Conservation (phyloP, 2,113 vertebrate genomes). For the Spea multiplicata region DNA sequence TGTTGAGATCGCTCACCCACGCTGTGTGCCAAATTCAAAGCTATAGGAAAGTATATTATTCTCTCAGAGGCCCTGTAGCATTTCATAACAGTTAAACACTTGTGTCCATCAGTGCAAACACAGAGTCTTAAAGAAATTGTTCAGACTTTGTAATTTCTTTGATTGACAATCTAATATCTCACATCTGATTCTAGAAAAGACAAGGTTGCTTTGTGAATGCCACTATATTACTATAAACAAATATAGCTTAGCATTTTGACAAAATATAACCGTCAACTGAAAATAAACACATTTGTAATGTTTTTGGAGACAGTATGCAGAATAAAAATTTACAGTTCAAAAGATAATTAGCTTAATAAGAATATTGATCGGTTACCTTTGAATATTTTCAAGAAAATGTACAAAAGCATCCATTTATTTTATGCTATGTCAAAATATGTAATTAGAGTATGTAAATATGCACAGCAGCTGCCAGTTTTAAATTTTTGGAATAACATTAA, state of each 20-base stretch:
- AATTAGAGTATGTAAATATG: conserved; percentile 68
- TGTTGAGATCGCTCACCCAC: conserved; percentile 57
- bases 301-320: conserved; percentile 57
- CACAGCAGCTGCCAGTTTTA: conserved; percentile 58
- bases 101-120: conserved; percentile 74
- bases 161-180: conserved; percentile 89
- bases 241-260: conserved; percentile 52
- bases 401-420: conserved; percentile 47
- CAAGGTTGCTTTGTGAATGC: conserved; percentile 73
- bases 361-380: conserved; percentile 58
- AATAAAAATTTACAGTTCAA: conserved; percentile 62
- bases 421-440: conserved; percentile 57
- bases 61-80: conserved; percentile 62
- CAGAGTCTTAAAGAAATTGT: conserved; percentile 69
- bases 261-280: neutral
- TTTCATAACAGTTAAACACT: conserved; percentile 77
- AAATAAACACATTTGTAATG: conserved; percentile 1
- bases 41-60: conserved; percentile 63
- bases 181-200: conserved; percentile 76
- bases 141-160: conserved; percentile 81
- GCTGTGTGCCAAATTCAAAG: conserved; percentile 61
- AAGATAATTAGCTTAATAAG: conserved; percentile 57
- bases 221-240: conserved; percentile 75
- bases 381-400: conserved; percentile 56
- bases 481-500: neutral